Evolutionary conservation across 1,140 invertebrate species (phyloP), one percentile per base, ranked within the genome.

Genomic region (Temnothorax longispinosus): DNA sequence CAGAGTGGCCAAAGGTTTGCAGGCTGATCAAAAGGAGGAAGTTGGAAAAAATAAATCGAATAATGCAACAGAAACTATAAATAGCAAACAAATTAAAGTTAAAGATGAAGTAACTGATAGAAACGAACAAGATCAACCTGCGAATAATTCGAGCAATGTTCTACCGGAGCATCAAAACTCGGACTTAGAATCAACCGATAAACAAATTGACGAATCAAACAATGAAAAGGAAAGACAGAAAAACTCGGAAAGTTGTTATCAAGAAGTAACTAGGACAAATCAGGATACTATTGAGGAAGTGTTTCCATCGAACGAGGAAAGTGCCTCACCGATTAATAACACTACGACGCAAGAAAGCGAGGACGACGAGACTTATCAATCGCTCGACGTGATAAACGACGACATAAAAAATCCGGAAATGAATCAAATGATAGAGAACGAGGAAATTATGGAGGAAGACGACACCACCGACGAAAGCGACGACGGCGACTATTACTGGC

Each of bases 401-500:
- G 74, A 86, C 58, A 52, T 78, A 60, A 76, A 52, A 0, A 75
- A 15, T 58, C 35, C 75, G 10, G 41, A 77, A 7, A 52, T 54
- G 1, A 60, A 85, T 67, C 52, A 60, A 10, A 13, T 32, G 6
- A 2, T 65, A 11, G 50, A 87, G 21, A 69, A 72, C 11, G 74
- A 88, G 21, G 62, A 80, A 11, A 56, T 84, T 2, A 47, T 27
- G 0, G 56, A 88, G 3, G 86, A 87, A 15, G 91, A 93, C 0
- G 91, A 94, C 8, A 78, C 92, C 18, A 92, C 81, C n/a, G 92
- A 93, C 1, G 93, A 93, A 15, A 93, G 92, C 65, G 93, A 94
- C 60, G 89, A 91, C 1, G 91, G 87, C 8, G 91, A 94, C 87
- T 95, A 94, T 71, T 95, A 95, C 47, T 95, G 94, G 94, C 93